phyloP scores from a whole-genome alignment of 2,113 vertebrate species.

The Erinaceus europaeus region DNA sequence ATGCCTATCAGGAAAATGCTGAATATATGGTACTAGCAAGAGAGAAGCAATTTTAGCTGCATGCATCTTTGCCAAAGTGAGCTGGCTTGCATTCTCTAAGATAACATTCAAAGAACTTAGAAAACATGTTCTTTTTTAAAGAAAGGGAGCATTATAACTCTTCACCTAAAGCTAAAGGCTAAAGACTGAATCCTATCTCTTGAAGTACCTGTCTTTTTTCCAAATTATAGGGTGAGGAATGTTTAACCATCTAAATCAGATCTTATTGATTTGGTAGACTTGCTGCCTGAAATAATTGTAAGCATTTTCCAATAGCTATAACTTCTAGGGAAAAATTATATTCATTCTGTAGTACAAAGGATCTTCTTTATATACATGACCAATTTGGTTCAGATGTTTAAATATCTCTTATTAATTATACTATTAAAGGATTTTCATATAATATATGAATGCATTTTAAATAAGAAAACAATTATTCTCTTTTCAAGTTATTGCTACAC shows the following conservation, averaged over 20 bases:
- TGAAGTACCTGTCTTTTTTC: not conserved
- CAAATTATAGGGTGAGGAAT: constrained; percentile 69
- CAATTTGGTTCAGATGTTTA: constrained; percentile 31
- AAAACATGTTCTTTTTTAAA: not conserved
- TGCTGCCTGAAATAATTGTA: constrained; percentile 71
- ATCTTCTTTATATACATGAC: constrained; percentile 29
- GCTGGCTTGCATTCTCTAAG: constrained; percentile 41
- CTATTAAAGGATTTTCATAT: constrained; percentile 25
- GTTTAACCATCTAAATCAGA: constrained; percentile 66
- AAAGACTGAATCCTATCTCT: constrained; percentile 39
- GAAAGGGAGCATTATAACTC: constrained; percentile 53
- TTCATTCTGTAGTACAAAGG: constrained; percentile 68
- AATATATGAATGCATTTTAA: constrained; percentile 19
- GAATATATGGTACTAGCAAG: constrained; percentile 31
- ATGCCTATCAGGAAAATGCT: constrained; percentile 64
- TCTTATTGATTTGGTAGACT: constrained; percentile 50
- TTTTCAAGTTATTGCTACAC: constrained; percentile 15
- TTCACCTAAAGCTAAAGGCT: constrained; percentile 59
- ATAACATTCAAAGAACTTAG: constrained; percentile 22
- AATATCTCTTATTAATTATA: constrained; percentile 9
- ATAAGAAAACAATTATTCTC: constrained; percentile 46
- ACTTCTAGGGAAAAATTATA: constrained; percentile 71
- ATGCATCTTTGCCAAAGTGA: constrained; percentile 62
- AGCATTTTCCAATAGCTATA: constrained; percentile 68
- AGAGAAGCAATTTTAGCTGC: constrained; percentile 36